Evolutionary conservation across 1,140 invertebrate species (phyloP), one percentile per base, ranked within the genome.

Genomic region (Prorops nasuta): DNA sequence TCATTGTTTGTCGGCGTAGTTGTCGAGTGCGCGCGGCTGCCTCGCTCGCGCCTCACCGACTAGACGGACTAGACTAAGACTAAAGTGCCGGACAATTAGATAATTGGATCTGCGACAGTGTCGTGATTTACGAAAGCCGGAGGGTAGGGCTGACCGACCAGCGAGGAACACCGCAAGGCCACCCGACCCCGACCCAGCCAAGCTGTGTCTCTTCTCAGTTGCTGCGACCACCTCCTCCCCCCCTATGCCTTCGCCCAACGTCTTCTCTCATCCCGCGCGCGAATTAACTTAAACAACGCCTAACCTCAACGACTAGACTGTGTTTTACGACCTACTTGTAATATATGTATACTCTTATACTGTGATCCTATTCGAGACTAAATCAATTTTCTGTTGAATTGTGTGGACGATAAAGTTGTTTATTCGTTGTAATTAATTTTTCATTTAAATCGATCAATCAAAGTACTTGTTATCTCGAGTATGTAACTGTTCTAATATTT

Each of bases 21-120:
- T n/a, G n/a, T n/a, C n/a, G n/a, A n/a, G n/a, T n/a, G n/a, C n/a
- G n/a, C n/a, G n/a, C n/a, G n/a, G 10, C 34, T 14, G 12, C 24
- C 47, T 49, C 50, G 50, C 31, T 32, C 36, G 20, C 20, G 24
- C 19, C 19, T 35, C 24, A 28, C 20, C 28, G 6, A 18, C 35
- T 21, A 3, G 20, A 4, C 15, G n/a, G 31, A 47, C 46, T 44
- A 40, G 46, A 34, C 56, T 51, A 39, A n/a, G 49, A 14, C 44
- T 58, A 51, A 56, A 60, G 41, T 52, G 58, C 58, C 51, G 71
- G 67, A 70, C 71, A 70, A 73, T 73, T 72, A 70, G 69, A 69
- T 73, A 74, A 74, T 74, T 74, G 68, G 64, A 72, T 71, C 61
- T 63, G 60, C 53, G 67, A 58, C 57, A 53, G 42, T 22, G 42